Percentiles rank a stretch among this genome's conserved stretches.
Conservation (phyloP, 2,113 vertebrate genomes). For the Notechis scutatus region DNA sequence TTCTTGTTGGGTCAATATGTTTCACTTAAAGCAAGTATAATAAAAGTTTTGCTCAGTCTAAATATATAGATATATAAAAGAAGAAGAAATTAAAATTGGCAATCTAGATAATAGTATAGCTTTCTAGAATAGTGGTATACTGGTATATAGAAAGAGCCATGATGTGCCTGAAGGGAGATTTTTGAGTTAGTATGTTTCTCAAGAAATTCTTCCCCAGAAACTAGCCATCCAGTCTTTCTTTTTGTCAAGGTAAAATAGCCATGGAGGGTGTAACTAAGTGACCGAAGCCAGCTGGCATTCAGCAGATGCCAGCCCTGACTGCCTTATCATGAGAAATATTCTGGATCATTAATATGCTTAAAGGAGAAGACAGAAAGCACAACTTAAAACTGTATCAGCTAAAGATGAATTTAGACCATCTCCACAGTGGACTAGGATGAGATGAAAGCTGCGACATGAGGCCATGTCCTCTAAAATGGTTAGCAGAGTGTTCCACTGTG, state of each 20-base stretch:
- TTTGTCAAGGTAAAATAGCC: not conserved
- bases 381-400: not conserved
- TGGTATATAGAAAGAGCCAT: not conserved
- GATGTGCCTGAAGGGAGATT: not conserved
- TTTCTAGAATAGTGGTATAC: not conserved
- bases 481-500: not conserved
- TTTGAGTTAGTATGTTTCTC: not conserved
- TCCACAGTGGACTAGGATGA: not conserved
- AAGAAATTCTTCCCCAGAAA: not conserved
- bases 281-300: not conserved
- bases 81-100: not conserved
- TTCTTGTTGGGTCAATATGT: not conserved
- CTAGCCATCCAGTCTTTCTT: not conserved
- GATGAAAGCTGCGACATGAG: not conserved
- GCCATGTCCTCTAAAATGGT: not conserved
- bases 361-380: not conserved
- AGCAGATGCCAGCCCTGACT: not conserved
- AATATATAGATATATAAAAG: not conserved
- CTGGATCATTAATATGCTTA: not conserved
- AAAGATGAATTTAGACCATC: not conserved
- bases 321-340: not conserved
- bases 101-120: not conserved
- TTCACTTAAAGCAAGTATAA: not conserved
- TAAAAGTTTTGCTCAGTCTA: not conserved
- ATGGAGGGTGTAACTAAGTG: not conserved